A percentile compares a stretch with the other conserved stretches of the same genome.
Evolutionary conservation across 2,113 vertebrate genomes (phyloP).

Genomic region (Hyla sarda): DNA sequence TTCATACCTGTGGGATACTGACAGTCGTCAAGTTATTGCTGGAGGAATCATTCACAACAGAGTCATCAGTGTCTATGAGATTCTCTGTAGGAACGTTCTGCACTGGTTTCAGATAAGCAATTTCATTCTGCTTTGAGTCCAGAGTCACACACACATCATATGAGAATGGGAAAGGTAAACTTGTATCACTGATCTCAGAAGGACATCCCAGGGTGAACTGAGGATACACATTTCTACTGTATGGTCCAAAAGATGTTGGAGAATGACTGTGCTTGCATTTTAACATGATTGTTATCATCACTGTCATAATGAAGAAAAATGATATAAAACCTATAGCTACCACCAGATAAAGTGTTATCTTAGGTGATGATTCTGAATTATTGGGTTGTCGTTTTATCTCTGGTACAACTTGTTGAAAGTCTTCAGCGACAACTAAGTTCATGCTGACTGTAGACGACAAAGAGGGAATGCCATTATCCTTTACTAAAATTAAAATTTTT

Average conservation of each 20-base stretch:
- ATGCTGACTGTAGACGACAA: background rate
- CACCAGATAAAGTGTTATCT: slow-evolving; percentile 19
- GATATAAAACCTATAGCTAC: slow-evolving; percentile 46
- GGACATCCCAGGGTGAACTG: slow-evolving; percentile 11
- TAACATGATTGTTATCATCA: slow-evolving; percentile 45
- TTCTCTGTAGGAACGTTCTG: background rate
- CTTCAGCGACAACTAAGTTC: background rate
- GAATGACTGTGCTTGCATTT: slow-evolving; percentile 39
- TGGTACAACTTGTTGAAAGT: slow-evolving; percentile 21
- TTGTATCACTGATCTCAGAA: slow-evolving; percentile 24
- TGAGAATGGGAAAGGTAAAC: slow-evolving; percentile 26
- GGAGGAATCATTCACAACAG: background rate
- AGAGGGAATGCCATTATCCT: background rate
- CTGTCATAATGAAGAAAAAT: slow-evolving; percentile 53
- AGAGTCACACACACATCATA: slow-evolving; percentile 25
- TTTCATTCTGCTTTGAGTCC: slow-evolving; percentile 27
- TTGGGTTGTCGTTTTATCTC: slow-evolving; percentile 28
- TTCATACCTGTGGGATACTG: background rate
- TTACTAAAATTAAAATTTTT: slow-evolving; percentile 51
- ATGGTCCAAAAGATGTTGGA: background rate
- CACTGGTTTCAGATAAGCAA: slow-evolving; percentile 12
- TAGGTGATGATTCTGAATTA: background rate
- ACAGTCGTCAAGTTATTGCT: background rate
- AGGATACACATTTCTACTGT: background rate
- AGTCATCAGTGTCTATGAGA: background rate